Conservation (phyloP, 2,113 vertebrate species). For the Catagonus wagneri region DNA sequence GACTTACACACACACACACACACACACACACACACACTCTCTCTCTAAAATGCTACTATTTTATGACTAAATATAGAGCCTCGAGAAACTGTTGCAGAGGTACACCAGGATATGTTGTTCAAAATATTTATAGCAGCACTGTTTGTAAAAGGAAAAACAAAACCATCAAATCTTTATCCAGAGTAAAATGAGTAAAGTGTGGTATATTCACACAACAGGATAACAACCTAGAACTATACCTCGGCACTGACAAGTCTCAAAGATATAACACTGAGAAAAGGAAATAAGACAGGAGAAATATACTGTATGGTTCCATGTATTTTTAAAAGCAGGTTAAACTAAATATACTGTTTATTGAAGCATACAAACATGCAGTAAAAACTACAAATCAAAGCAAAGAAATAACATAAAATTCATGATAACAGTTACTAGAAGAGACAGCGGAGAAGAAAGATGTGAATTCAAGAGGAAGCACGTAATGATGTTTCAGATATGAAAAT, state of each 20-base stretch:
- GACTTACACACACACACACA: neutral
- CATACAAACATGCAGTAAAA: neutral
- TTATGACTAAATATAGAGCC: neutral
- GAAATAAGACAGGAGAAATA: neutral
- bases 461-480: neutral
- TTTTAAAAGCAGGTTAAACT: neutral
- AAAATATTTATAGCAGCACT: neutral
- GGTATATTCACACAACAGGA: neutral
- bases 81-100: neutral
- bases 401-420: neutral
- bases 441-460: neutral
- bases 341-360: neutral
- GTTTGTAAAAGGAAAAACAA: neutral
- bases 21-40: neutral
- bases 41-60: neutral
- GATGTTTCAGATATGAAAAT: neutral
- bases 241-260: neutral
- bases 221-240: neutral
- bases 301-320: fast-evolving
- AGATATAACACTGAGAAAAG: neutral
- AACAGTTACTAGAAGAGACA: neutral
- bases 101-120: neutral
- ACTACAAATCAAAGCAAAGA: neutral
- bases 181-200: neutral
- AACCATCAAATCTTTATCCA: neutral